phyloP scores from a whole-genome alignment of 2,113 vertebrate species.

The Tachysurus vachellii region DNA sequence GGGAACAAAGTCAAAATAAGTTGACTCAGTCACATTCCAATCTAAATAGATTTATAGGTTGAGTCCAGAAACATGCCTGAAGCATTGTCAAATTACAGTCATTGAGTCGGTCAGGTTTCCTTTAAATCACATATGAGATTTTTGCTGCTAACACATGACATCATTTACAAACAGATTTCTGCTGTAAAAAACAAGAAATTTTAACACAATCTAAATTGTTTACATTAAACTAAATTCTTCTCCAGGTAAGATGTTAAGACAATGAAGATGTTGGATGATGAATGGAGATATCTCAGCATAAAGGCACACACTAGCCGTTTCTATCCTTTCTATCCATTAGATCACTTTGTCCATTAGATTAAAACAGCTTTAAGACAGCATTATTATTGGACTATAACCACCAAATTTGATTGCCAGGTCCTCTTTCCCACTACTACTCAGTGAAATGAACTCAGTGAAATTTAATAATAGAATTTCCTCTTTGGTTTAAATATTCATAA shows the following conservation, averaged over 20 bases:
- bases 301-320: background rate
- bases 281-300: background rate
- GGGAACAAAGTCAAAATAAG: slow-evolving; percentile 45
- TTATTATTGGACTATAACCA: background rate
- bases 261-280: background rate
- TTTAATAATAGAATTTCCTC: background rate
- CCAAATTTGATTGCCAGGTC: background rate
- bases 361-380: background rate
- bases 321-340: background rate
- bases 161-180: slow-evolving; percentile 68
- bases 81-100: slow-evolving; percentile 75
- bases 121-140: slow-evolving; percentile 67
- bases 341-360: background rate
- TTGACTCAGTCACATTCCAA: slow-evolving; percentile 72
- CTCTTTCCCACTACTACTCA: background rate
- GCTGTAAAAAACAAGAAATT: background rate
- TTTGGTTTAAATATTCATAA: background rate
- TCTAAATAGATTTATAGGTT: slow-evolving; percentile 69
- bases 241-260: background rate
- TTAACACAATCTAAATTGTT: background rate
- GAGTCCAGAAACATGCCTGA: slow-evolving; percentile 66
- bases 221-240: background rate
- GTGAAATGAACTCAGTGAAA: too few species aligned
- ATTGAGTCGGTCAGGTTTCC: slow-evolving; percentile 70
- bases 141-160: slow-evolving; percentile 77